Conservation (phyloP, 2,113 vertebrate species). For the Catagonus wagneri region DNA sequence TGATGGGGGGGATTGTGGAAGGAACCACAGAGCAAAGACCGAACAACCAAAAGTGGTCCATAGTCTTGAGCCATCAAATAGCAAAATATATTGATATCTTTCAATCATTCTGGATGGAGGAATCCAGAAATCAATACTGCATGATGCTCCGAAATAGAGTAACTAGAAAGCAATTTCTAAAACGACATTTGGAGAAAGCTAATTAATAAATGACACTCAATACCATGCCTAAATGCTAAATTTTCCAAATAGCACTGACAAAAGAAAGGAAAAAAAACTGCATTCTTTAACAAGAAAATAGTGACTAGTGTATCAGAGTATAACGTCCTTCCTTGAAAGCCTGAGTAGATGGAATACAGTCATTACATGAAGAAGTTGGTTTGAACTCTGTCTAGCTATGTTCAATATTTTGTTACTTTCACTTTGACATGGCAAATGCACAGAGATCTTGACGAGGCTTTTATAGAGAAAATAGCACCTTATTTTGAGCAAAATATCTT, state of each 20-base stretch:
- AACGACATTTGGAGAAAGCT: not conserved
- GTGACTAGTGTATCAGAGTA: not conserved
- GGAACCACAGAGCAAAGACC: accelerated
- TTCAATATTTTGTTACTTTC: no score
- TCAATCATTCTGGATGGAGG: not conserved
- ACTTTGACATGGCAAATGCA: no score
- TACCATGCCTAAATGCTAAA: not conserved
- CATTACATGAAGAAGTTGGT: no score
- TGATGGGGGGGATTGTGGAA: not conserved
- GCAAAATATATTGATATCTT: not conserved
- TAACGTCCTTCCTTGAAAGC: no score
- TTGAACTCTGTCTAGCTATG: no score
- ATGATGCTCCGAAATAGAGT: not conserved
- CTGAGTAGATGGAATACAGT: no score
- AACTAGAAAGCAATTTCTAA: not conserved
- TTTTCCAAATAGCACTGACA: not conserved
- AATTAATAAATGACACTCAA: not conserved
- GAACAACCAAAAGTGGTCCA: not conserved
- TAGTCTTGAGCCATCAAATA: not conserved
- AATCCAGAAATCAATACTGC: not conserved
- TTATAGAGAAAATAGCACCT: slow-evolving; percentile 3
- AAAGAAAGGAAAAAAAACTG: not conserved
- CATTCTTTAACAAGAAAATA: not conserved
- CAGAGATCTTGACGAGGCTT: no score
- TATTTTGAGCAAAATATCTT: slow-evolving; percentile 24